Base-by-base conservation (phyloP, 2,888 invertebrate species). In the Emmelina monodactyla region DNA sequence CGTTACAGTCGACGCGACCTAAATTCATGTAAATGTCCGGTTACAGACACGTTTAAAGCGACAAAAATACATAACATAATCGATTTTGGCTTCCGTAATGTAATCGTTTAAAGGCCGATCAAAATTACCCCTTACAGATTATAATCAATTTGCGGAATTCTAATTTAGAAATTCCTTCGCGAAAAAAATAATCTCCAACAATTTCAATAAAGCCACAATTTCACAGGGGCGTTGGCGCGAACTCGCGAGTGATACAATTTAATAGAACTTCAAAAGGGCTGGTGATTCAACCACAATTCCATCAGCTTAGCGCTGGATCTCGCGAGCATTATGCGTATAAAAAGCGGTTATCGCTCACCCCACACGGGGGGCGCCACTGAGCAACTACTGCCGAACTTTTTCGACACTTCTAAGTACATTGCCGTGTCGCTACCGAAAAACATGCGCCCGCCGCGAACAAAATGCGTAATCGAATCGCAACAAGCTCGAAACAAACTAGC, bases 221-320 rank as follows among this genome's bases (percentile, higher is more conserved):
- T 76, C 68, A 72, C 69, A 63, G 63, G 56, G 61, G 70, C 67
- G 71, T 67, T 71, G 72, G 73, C 65, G 69, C 68, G 71, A 66
- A 66, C 62, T 62, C 71, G 68, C 63, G 66, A 67, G 64, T 72
- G 73, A 65, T 73, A 71, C 75, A 69, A 78, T 76, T 75, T 78
- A 78, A 78, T 78, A 76, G 72, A 75, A 78, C 64, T 75, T 76
- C 75, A 76, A 78, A 76, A 69, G 78, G 73, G 67, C 68, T 69
- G 70, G 65, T 71, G 75, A 75, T 73, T 70, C 72, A 63, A 56
- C 69, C 75, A 71, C 78, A 76, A 78, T 78, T 78, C 78, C 72
- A 78, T 78, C 76, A 78, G 78, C 78, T 78, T 78, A 78, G 72
- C 68, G 62, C 59, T 66, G 63, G 70, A 73, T 72, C 70, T 70